Conservation (phyloP, 2,888 invertebrate species). For the Limnephilus marmoratus region DNA sequence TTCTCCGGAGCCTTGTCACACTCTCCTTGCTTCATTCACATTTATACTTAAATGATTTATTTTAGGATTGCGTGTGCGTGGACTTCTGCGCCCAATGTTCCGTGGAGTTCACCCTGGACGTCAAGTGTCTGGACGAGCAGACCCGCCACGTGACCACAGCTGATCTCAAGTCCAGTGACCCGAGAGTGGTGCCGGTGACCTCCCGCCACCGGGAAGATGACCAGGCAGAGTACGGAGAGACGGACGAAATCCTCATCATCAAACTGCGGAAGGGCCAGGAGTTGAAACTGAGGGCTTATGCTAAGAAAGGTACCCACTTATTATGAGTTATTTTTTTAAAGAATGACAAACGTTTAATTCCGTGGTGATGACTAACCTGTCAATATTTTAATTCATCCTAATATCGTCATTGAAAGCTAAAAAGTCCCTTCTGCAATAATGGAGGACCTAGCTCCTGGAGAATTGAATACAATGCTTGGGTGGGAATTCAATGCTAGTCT, state of each 20-base stretch:
- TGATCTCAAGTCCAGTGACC: constrained; percentile 94
- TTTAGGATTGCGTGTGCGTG: constrained; percentile 94
- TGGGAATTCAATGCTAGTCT: no score
- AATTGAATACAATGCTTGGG: no score
- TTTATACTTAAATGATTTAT: background rate
- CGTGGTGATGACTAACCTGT: no score
- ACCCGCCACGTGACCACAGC: constrained; percentile 98
- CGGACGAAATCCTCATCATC: constrained; percentile 89
- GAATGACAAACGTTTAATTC: no score
- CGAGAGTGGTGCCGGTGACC: constrained; percentile 94
- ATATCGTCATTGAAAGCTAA: no score
- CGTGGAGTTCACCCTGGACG: constrained; percentile 97
- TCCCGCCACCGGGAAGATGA: constrained; percentile 95
- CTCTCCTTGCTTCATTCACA: no score
- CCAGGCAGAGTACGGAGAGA: constrained; percentile 94
- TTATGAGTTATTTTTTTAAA: background rate
- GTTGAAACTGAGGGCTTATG: constrained; percentile 95
- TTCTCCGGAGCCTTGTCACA: no score
- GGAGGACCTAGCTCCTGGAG: no score
- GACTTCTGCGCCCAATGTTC: constrained; percentile 99
- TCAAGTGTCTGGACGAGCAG: constrained; percentile 95
- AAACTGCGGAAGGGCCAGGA: constrained; percentile 92
- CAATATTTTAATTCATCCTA: no score
- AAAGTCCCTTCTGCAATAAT: no score
- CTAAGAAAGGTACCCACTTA: constrained; percentile 85